Evolutionary conservation across 2,113 vertebrate species (phyloP), one percentile per base, ranked within the genome.

Genomic region (Aegithalos caudatus): DNA sequence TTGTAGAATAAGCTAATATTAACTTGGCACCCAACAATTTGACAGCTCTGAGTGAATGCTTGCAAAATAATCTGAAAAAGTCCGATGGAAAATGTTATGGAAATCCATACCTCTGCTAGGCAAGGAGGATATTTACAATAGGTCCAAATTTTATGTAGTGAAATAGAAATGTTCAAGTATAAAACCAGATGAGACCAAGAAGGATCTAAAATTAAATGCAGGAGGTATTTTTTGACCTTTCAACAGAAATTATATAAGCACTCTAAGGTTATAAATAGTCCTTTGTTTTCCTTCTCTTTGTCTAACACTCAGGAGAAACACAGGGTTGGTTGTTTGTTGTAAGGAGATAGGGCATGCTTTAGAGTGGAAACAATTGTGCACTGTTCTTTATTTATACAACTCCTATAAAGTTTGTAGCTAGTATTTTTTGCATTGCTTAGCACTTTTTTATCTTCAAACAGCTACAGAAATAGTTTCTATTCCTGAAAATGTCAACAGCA

Each of bases 211-310:
- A 93, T 71, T 78, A 93, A 97, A 85, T 10, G 51, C 81, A 71
- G 57, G 61, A 95, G 72, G 44, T 42, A 78, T 78, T 82, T 96
- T 88, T 92, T 83, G 94, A 91, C 77, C 91, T 88, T 90, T 92
- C 66, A 84, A 42, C 84, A 92, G 81, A 93, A 97, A 88, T 96
- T 97, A 95, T 84, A 67, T 95, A 94, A 97, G 81, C 42, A 65
- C 57, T 76, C 67, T 70, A 54, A 84, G 70, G 54, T 94, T 95
- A 91, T 95, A 86, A 94, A 96, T 90, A 94, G 70, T 85, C 94
- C 29, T 95, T 94, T 95, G 74, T 95, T 96, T 96, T 94, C 64
- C 86, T 91, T 87, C 83, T 96, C 64, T 92, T 94, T 95, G 69
- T 92, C 81, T 87, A 94, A 57, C 87, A 25, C 61, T 93, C 33